Conservation (phyloP, 1,140 invertebrate genomes). For the Nymphalis io region DNA sequence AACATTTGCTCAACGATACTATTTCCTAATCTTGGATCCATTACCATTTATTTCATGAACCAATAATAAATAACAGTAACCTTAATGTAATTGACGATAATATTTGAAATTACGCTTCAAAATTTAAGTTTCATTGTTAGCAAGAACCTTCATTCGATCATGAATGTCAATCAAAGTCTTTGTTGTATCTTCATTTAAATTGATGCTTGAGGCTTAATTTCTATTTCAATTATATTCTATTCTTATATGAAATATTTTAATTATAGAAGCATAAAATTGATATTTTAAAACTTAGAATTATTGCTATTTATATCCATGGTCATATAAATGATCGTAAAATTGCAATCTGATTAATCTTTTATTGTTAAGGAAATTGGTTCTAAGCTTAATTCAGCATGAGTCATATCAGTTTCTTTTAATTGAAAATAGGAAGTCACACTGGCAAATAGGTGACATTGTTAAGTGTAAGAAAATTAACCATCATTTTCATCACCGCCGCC, state of each 20-base stretch:
- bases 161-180: not conserved
- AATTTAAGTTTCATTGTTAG: conserved; percentile 1
- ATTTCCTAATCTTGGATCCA: not conserved
- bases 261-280: not conserved
- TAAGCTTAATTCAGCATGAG: too few species aligned
- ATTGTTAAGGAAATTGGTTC: too few species aligned
- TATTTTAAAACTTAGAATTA: not conserved
- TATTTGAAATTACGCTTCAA: conserved; percentile 1
- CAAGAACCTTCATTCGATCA: not conserved
- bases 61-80: not conserved
- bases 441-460: too few species aligned
- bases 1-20: too few species aligned
- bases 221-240: not conserved
- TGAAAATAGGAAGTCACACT: too few species aligned
- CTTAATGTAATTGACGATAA: not conserved
- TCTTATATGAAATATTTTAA: not conserved
- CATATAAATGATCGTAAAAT: too few species aligned
- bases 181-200: not conserved
- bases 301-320: too few species aligned
- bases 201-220: not conserved
- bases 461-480: too few species aligned
- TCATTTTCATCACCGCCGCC: too few species aligned
- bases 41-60: not conserved
- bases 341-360: too few species aligned
- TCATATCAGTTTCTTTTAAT: too few species aligned